Base-by-base conservation (phyloP, 92 coral and sea anemone genomes). In the Parazoanthus swiftii region DNA sequence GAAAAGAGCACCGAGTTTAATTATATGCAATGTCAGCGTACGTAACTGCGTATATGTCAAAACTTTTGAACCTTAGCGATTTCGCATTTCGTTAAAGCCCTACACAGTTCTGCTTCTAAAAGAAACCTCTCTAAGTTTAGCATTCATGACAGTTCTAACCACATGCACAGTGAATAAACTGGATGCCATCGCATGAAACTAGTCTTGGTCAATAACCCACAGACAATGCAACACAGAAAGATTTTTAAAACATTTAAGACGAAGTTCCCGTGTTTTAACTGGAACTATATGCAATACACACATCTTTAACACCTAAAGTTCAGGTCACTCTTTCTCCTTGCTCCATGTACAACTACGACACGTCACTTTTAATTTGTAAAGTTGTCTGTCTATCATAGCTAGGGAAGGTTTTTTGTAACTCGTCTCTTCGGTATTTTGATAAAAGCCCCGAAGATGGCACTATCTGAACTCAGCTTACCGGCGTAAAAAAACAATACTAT, bases 371-470 rank as follows among this genome's bases (percentile, higher is more conserved):
- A 70, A 83, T 70, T 71, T 82, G 11, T 67, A 23, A 29, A n/a
- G 36, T 71, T 84, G 50, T 46, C 18, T 36, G 0, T 29, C 39
- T 1, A 18, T 29, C 33, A 29, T 13, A 44, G 51, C 37, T 70
- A 44, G 42, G 15, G 87, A 48, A 50, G 67, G 43, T 70, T 71
- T 51, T 73, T 39, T 25, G 39, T 58, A 54, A 21, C n/a, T 43
- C 48, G 68, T 46, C 87, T 84, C 79, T 54, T 20, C 79, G 87
- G 77, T 15, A 70, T 84, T 72, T 82, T n/a, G 16, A 63, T 35
- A 36, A 84, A 70, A 70, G 78, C 87, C 79, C 87, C 29, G 46
- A 68, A 84, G 87, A 84, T 71, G 48, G 46, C 63, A 51, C 59
- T 36, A 63, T 81, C 74, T 63, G 74, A 63, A 81, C 72, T 81